phyloP scores from a whole-genome alignment of 2,113 vertebrate species.

The Lynx canadensis region DNA sequence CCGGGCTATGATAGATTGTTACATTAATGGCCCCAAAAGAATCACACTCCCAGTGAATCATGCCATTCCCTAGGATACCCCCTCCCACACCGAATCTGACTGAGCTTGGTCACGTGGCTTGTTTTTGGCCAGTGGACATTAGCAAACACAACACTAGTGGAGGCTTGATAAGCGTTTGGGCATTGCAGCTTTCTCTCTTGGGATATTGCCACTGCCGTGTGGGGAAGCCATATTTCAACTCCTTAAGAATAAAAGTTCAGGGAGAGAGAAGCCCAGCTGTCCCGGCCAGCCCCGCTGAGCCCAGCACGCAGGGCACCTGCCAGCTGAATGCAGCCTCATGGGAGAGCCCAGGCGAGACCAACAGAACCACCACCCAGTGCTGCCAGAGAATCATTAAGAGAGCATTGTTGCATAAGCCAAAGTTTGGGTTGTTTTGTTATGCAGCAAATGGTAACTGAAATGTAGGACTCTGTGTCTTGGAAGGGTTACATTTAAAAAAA shows the following conservation, averaged over 20 bases:
- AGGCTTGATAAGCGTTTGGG: not conserved
- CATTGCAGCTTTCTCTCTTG: not conserved
- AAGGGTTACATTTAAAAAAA: not conserved
- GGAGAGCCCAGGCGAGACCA: not conserved
- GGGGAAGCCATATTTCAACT: not conserved
- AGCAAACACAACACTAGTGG: not conserved
- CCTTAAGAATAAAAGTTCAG: not conserved
- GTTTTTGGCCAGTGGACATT: not conserved
- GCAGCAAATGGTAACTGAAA: not conserved
- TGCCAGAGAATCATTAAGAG: not conserved
- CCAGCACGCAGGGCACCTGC: not conserved
- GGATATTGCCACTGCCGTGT: not conserved
- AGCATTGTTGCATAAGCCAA: not conserved
- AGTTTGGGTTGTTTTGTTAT: not conserved
- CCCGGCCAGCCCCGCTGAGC: not conserved
- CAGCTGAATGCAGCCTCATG: not conserved
- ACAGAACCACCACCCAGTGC: not conserved
- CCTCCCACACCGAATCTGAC: not conserved
- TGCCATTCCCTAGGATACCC: not conserved
- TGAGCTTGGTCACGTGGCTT: not conserved
- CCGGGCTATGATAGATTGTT: not conserved
- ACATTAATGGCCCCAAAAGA: not conserved
- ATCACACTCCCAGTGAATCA: not conserved
- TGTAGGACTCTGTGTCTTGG: not conserved
- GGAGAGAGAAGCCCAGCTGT: not conserved